Base-by-base conservation (phyloP, 1,140 invertebrate genomes). In the Drosophila quadrilineata region DNA sequence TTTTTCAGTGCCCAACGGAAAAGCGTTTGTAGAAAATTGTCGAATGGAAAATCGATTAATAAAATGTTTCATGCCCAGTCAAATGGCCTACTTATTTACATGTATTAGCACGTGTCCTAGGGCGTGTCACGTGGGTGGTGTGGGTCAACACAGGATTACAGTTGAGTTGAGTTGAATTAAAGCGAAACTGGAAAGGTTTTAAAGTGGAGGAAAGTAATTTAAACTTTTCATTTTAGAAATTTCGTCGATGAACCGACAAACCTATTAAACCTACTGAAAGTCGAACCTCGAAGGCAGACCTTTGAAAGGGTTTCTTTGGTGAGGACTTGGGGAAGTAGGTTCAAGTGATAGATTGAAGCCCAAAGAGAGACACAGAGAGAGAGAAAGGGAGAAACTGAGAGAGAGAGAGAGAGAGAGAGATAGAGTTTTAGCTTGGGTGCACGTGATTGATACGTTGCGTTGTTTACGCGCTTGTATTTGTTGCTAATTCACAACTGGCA, bases 41-140 rank as follows among this genome's bases (percentile, higher is more conserved):
- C 9, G 43, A 56, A 16, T 33, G 67, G 52, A 82, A 84, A 77
- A 82, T 84, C 77, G 77, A 82, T 82, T 72, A 49, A 12, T 26
- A 76, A 29, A 77, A 69, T 60, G 64, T 67, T 67, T 17, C 57
- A 54, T 66, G 65, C 10, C 9, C 46, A n/a, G n/a, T n/a, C n/a
- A n/a, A n/a, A 62, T 75, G 75, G 75, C 75, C 75, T 82, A 80
- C 72, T 80, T 75, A 59, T 50, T n/a, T n/a, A n/a, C n/a, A n/a
- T n/a, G n/a, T n/a, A n/a, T n/a, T 64, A 46, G 57, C 66, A 53
- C 40, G 46, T 66, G 48, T n/a, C 17, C 26, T 2, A 6, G 41
- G 41, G 41, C 41, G 41, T 45, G 46, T 10, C 28, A 24, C 21
- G 48, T 50, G 9, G 45, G 29, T 10, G 29, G n/a, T n/a, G 6